These are phyloP conservation scores for Hestina assimilis DNA, from an alignment of 1,140 invertebrate genomes.

Conservation along the genomic window DNA sequence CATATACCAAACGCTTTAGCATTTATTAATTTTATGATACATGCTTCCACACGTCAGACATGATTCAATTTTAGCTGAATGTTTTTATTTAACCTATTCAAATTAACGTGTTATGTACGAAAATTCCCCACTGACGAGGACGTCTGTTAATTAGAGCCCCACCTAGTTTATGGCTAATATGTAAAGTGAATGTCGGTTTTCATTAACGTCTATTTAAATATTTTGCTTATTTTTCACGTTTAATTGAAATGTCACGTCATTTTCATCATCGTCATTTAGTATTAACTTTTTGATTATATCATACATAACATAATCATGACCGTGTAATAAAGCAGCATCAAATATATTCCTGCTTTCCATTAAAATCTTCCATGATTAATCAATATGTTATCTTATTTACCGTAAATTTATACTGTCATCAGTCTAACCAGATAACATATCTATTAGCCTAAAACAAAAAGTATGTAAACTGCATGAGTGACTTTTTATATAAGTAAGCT, in stretches of 20 bases:
- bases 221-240: constrained; percentile 6
- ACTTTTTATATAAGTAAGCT: too few relatives aligned
- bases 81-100: constrained; percentile 15
- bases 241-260: constrained; percentile 5
- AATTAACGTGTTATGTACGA: constrained; percentile 13
- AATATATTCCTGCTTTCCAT: too few relatives aligned
- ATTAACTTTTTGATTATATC: too few relatives aligned
- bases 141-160: constrained; percentile 31
- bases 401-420: too few relatives aligned
- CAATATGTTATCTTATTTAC: too few relatives aligned
- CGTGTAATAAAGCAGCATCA: too few relatives aligned
- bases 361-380: too few relatives aligned
- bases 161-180: constrained; percentile 26
- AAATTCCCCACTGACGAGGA: constrained; percentile 22
- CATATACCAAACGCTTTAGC: constrained; percentile 29
- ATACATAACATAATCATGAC: too few relatives aligned
- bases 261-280: not conserved
- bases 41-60: constrained; percentile 13
- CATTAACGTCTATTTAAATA: constrained; percentile 9
- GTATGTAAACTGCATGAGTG: too few relatives aligned
- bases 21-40: constrained; percentile 33
- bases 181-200: constrained; percentile 12
- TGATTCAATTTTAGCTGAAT: constrained; percentile 24
- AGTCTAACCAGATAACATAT: too few relatives aligned
- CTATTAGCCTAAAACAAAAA: too few relatives aligned